phyloP scores from a whole-genome alignment of 2,797 vertebrate species.

The Crocidura indochinensis region DNA sequence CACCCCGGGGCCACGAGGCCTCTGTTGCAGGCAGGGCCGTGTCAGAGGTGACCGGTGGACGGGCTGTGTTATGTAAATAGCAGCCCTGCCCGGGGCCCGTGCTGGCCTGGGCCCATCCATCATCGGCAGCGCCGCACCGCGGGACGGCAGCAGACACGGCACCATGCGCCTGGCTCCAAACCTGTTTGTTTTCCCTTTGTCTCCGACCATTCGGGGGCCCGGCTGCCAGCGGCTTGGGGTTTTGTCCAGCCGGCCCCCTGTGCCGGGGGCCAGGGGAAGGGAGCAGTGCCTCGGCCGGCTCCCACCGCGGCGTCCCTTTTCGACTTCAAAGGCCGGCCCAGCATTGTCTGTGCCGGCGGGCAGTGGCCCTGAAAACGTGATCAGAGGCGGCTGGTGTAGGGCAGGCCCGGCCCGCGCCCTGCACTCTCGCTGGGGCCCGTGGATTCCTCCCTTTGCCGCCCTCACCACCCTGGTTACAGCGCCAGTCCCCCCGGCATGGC shows the following conservation, averaged over 20 bases:
- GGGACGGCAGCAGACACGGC: constrained; percentile 94
- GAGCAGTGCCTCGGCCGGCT: constrained; percentile 80
- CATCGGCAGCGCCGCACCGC: constrained; percentile 91
- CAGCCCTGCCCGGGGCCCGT: constrained; percentile 90
- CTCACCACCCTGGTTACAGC: constrained; percentile 94
- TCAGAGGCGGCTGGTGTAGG: constrained; percentile 98
- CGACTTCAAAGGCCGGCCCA: constrained; percentile 97
- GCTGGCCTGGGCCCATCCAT: constrained; percentile 96
- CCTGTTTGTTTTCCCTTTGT: constrained; percentile 98
- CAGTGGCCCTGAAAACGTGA: constrained; percentile 96
- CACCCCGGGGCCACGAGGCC: constrained; percentile 74
- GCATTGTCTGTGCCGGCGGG: constrained; percentile 96
- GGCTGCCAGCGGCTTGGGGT: constrained; percentile 93
- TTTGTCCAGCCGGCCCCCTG: constrained; percentile 89
- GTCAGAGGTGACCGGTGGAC: constrained; percentile 93
- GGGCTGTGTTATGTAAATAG: constrained; percentile 99
- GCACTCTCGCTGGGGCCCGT: constrained; percentile 90
- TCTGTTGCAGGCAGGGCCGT: constrained; percentile 83
- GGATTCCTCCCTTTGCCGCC: constrained; percentile 93
- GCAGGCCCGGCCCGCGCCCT: constrained; percentile 95
- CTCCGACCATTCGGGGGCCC: constrained; percentile 90
- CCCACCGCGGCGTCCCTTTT: constrained; percentile 93
- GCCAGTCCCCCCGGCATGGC: constrained; percentile 83
- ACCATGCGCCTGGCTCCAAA: constrained; percentile 93
- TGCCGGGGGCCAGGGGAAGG: constrained; percentile 52